Percentiles rank a stretch among this genome's conserved stretches.
These are phyloP conservation scores for Nomada lathburiana DNA, from an alignment of 2,888 invertebrate species.

Conservation along the genomic window DNA sequence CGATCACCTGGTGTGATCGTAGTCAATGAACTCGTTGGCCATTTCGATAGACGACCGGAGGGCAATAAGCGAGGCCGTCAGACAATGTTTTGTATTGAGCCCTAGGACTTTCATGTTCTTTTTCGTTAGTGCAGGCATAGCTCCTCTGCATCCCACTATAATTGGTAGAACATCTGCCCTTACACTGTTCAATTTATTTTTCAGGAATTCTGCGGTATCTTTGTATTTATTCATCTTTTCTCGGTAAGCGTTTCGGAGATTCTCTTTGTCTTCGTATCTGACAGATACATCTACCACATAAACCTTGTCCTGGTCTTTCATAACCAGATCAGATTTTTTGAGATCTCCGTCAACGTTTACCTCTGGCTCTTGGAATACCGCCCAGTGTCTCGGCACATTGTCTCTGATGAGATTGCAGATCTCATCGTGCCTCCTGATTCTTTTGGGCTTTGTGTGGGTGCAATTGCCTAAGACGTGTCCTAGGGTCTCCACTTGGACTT, in stretches of 20 bases:
- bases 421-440: not conserved
- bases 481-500: not conserved
- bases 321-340: not conserved
- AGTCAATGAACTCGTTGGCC: not conserved
- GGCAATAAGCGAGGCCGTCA: not conserved
- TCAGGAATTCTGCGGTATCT: too few species aligned
- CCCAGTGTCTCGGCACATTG: not conserved
- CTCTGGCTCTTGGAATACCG: not conserved
- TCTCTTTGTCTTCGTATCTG: constrained; percentile 9
- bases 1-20: not conserved
- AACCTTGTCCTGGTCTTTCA: constrained; percentile 17
- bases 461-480: not conserved
- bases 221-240: not conserved
- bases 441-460: not conserved
- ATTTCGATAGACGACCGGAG: not conserved
- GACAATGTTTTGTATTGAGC: not conserved
- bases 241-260: not conserved
- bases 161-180: not conserved
- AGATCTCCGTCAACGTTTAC: too few species aligned
- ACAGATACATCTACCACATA: constrained; percentile 23
- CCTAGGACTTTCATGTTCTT: not conserved
- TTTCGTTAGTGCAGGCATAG: not conserved
- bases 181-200: too few species aligned
- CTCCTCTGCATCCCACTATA: not conserved
- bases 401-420: not conserved